Base-by-base conservation (phyloP, 1,140 invertebrate species). In the Sminthurides bifidus region DNA sequence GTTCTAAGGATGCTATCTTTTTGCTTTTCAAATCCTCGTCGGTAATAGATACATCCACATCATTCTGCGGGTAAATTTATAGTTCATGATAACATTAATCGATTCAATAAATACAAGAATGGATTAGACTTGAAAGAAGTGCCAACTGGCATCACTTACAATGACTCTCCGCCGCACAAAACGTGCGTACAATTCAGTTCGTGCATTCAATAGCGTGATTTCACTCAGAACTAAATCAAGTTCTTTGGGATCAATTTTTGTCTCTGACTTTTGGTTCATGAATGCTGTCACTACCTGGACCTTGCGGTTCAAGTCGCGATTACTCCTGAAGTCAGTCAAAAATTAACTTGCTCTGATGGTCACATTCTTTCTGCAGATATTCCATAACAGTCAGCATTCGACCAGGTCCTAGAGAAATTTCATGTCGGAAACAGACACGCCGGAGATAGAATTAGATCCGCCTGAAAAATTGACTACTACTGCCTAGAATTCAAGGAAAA, bases 191-290 rank as follows among this genome's bases (percentile, higher is more conserved):
- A 97, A 73, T 70, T 94, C 88, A 30, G 87, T 79, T 58, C 92
- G 76, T 1, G 87, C 83, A 73, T 93, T 92, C 70, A 96, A 83
- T 19, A 96, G 74, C 0, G 91, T 91, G 44, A 97, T 78, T 74
- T 98, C 94, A 17, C 81, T 83, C 40, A 98, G 78, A 4, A 94
- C 73, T 0, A 85, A 77, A 75, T 98, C 95, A 10, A 94, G 74
- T 59, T 88, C 82, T 67, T 90, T 85, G 0, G 92, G 85, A 71
- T 94, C 86, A 5, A 78, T 70, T 66, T 65, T 65, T 2, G 17
- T 38, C 29, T 65, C 63, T 12, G 56, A 55, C 30, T 56, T 65
- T 54, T 61, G 59, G 51, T 59, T 65, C 61, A 68, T 71, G 49
- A 73, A 72, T 35, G 81, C 78, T 64, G 79, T 78, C 14, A 82